Conservation (phyloP, 35 echinoderm and acorn worm species). For the Apostichopus japonicus region DNA sequence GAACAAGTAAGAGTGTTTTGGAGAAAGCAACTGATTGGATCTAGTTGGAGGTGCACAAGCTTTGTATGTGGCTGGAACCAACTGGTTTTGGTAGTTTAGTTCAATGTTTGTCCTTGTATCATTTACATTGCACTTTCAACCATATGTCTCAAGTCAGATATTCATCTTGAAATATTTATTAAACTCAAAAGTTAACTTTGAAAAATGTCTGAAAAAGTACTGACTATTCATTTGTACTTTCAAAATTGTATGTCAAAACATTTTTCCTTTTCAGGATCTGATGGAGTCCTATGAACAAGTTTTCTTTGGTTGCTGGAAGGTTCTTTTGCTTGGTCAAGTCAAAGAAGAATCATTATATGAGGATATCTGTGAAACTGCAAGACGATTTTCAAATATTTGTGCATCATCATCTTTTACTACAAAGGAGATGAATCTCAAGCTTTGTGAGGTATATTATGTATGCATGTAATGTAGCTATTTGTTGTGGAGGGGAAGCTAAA, state of each 20-base stretch:
- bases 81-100: too few species aligned
- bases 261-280: conserved; percentile 60
- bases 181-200: not conserved
- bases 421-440: conserved; percentile 13
- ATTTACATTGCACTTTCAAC: too few species aligned
- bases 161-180: too few species aligned
- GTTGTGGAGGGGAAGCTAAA: too few species aligned
- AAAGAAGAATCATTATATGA: conserved; percentile 18
- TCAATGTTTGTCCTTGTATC: too few species aligned
- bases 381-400: conserved; percentile 20
- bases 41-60: too few species aligned
- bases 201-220: not conserved
- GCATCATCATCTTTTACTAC: not conserved
- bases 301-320: conserved; percentile 90
- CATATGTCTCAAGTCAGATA: too few species aligned
- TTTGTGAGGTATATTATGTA: conserved; percentile 59
- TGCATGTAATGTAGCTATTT: too few species aligned
- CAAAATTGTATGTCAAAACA: not conserved
- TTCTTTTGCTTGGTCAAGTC: conserved; percentile 59
- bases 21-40: too few species aligned
- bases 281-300: conserved; percentile 76
- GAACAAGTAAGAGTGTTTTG: too few species aligned
- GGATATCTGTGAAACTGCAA: conserved; percentile 9
- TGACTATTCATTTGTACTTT: not conserved
- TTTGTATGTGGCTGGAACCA: too few species aligned